Evolutionary conservation across 1,140 invertebrate genomes (phyloP).

Genomic region (Conus ventricosus): DNA sequence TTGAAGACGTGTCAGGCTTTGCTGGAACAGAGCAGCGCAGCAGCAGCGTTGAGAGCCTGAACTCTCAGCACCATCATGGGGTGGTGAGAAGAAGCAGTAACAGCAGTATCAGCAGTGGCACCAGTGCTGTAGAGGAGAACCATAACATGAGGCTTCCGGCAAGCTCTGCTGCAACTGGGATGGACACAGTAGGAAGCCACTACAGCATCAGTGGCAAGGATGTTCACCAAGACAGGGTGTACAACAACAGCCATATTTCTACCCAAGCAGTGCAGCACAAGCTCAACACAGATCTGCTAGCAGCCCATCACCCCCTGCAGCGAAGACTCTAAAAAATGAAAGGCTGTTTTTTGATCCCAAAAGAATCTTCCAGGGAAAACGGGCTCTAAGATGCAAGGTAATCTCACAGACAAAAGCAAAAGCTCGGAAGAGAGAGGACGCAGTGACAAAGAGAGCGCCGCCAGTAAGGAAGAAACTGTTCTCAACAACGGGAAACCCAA

Average conservation of each 20-base stretch:
- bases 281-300: slow-evolving; percentile 43
- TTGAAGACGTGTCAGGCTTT: slow-evolving; percentile 49
- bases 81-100: slow-evolving; percentile 53
- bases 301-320: slow-evolving; percentile 34
- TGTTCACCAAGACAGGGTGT: neutral
- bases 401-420: slow-evolving; percentile 25
- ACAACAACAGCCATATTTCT: slow-evolving; percentile 35
- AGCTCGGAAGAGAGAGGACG: slow-evolving; percentile 30
- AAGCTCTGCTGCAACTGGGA: neutral
- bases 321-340: slow-evolving; percentile 37
- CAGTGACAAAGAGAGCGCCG: neutral
- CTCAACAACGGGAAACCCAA: slow-evolving; percentile 69
- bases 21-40: slow-evolving; percentile 22
- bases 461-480: slow-evolving; percentile 48
- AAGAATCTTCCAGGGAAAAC: slow-evolving; percentile 64
- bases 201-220: slow-evolving; percentile 16
- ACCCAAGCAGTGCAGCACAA: slow-evolving; percentile 9
- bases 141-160: slow-evolving; percentile 35
- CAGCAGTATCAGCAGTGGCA: slow-evolving; percentile 62
- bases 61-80: slow-evolving; percentile 13
- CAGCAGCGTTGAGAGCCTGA: slow-evolving; percentile 38
- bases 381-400: slow-evolving; percentile 30
- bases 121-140: slow-evolving; percentile 62
- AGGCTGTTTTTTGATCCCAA: slow-evolving; percentile 66
- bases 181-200: neutral